Conservation (phyloP, 23 tunicate genomes). For the Phallusia fumigata region DNA sequence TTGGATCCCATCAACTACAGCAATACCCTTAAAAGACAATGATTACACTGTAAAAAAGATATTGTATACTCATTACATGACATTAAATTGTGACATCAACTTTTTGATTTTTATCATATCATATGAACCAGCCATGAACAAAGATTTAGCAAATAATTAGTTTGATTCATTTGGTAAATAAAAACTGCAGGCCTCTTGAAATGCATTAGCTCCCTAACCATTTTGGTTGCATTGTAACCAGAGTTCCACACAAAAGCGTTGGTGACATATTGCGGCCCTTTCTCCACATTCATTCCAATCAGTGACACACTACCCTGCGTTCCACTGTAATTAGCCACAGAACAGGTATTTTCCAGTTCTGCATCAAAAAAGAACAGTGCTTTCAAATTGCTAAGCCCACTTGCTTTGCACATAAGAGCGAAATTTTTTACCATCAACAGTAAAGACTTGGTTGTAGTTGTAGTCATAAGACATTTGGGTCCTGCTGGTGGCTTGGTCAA, state of each 20-base stretch:
- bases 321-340: neutral
- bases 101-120: too few relatives aligned
- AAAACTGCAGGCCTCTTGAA: neutral
- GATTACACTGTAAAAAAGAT: too few relatives aligned
- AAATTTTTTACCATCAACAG: conserved; percentile 36
- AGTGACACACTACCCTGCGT: neutral
- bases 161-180: too few relatives aligned
- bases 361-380: neutral
- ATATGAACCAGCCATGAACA: too few relatives aligned
- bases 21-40: conserved; percentile 22
- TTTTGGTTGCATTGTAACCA: neutral
- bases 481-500: conserved; percentile 2
- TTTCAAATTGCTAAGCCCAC: too few relatives aligned
- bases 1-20: conserved; percentile 25
- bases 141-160: too few relatives aligned
- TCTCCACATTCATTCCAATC: conserved; percentile 37
- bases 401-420: too few relatives aligned
- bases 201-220: neutral
- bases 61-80: too few relatives aligned
- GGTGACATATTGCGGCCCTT: conserved; percentile 24
- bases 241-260: conserved; percentile 40
- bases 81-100: too few relatives aligned
- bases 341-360: neutral
- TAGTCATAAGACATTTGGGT: conserved; percentile 22
- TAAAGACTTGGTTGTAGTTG: conserved; percentile 35